Evolutionary conservation across 2,888 invertebrate species (phyloP).

Genomic region (Drosophila sordidula): DNA sequence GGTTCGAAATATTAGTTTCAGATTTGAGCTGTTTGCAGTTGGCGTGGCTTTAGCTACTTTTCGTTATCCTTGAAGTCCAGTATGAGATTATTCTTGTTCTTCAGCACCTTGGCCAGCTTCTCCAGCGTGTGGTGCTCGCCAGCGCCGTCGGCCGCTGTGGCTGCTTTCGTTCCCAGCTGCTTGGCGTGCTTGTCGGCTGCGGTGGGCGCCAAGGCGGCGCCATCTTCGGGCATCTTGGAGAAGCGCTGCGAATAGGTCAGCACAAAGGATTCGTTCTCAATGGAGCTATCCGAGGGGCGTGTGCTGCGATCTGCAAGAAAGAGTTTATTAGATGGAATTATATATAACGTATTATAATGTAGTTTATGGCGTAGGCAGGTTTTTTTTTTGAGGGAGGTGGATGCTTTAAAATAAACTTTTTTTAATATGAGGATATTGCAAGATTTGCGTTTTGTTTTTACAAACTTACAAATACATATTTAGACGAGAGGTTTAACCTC

Average conservation of each 20-base stretch:
- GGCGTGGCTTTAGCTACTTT: constrained; percentile 68
- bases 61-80: constrained; percentile 85
- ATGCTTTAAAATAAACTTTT: too few relatives aligned
- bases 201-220: constrained; percentile 20
- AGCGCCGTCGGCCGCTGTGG: constrained; percentile 86
- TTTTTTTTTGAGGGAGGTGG: too few relatives aligned
- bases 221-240: constrained; percentile 86
- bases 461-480: too few relatives aligned
- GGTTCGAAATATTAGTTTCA: too few relatives aligned
- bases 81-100: constrained; percentile 86
- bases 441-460: too few relatives aligned
- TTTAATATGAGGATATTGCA: too few relatives aligned
- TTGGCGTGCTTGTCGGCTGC: constrained; percentile 33
- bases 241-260: constrained; percentile 87
- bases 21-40: background rate
- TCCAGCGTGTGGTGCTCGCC: constrained; percentile 64
- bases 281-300: constrained; percentile 87
- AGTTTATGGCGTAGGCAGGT: too few relatives aligned
- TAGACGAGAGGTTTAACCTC: too few relatives aligned
- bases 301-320: constrained; percentile 83
- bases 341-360: too few relatives aligned
- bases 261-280: constrained; percentile 87
- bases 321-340: too few relatives aligned
- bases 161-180: constrained; percentile 77
- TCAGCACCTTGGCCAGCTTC: constrained; percentile 86